Percentiles rank a stretch among this genome's conserved stretches.
phyloP scores from a whole-genome alignment of 2,888 invertebrate genomes.

The Drosophila rellima region DNA sequence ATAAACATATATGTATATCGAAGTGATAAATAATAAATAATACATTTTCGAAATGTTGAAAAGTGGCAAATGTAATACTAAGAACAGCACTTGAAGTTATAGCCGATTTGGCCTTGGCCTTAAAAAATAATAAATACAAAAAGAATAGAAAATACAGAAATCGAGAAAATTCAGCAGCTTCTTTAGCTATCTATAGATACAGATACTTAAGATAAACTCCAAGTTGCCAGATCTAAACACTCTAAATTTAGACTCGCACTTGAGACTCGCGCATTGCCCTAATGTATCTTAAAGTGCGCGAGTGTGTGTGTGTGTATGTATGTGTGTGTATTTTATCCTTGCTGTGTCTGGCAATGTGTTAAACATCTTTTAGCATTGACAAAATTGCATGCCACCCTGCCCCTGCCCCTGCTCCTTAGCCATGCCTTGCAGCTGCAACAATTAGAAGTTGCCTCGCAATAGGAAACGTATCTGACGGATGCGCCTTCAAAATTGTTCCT shows the following conservation, averaged over 20 bases:
- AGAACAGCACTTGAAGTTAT: constrained; percentile 7
- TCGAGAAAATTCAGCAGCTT: constrained; percentile 9
- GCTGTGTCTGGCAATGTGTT: constrained; percentile 74
- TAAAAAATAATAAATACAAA: constrained; percentile 21
- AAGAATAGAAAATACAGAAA: constrained; percentile 5
- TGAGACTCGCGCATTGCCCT: constrained; percentile 35
- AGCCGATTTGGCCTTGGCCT: constrained; percentile 53
- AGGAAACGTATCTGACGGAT: constrained; percentile 75
- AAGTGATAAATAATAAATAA: constrained; percentile 49
- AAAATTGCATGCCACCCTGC: constrained; percentile 68
- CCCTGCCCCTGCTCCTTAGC: background rate
- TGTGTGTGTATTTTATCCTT: constrained; percentile 3
- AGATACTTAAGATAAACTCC: constrained; percentile 15
- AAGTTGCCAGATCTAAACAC: constrained; percentile 23
- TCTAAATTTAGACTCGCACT: constrained; percentile 32
- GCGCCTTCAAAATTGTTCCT: constrained; percentile 40
- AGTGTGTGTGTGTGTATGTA: constrained; percentile 7
- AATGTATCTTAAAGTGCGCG: constrained; percentile 48
- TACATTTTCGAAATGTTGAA: constrained; percentile 34
- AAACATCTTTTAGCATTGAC: constrained; percentile 81
- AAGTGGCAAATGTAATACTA: constrained; percentile 15
- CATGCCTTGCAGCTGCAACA: constrained; percentile 70
- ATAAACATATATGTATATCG: constrained; percentile 15
- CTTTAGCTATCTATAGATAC: background rate
- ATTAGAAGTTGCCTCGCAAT: constrained; percentile 69